Conservation (phyloP, 2,888 invertebrate species). For the Euproctis similis region DNA sequence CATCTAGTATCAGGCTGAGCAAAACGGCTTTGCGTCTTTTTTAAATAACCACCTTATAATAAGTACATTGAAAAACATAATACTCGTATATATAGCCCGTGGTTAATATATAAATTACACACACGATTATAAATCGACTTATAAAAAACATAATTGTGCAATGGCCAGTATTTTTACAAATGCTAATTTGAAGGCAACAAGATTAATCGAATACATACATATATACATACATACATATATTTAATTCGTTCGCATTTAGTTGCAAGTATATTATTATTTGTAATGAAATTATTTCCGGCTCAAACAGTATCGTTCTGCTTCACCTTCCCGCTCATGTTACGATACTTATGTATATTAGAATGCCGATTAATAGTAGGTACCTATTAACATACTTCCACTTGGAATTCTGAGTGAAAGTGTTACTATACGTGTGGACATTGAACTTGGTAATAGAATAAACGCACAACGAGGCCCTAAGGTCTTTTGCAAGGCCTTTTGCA, state of each 20-base stretch:
- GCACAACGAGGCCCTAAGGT: too few species aligned
- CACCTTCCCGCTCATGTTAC: too few species aligned
- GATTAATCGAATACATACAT: constrained; percentile 11
- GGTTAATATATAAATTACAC: too few species aligned
- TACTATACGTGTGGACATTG: constrained; percentile 5
- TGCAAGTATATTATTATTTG: constrained; percentile 15
- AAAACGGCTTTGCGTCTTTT: too few species aligned
- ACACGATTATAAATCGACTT: constrained; percentile 1
- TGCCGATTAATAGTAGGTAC: constrained; percentile 19
- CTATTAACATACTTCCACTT: constrained; percentile 9
- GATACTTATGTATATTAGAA: too few species aligned
- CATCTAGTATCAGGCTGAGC: too few species aligned
- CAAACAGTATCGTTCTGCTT: constrained; percentile 19
- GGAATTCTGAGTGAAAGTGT: constrained; percentile 3
- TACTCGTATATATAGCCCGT: too few species aligned
- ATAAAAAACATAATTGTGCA: neutral
- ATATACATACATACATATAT: constrained; percentile 3
- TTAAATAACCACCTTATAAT: too few species aligned
- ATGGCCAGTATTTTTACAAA: constrained; percentile 12
- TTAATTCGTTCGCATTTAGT: constrained; percentile 11
- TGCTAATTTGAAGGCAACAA: constrained; percentile 20
- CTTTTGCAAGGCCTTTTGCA: too few species aligned
- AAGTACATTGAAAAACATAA: too few species aligned
- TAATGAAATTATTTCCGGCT: constrained; percentile 23
- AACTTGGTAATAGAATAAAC: constrained; percentile 3